These are phyloP conservation scores for Hapalemur alaotrensis DNA, from an alignment of 2,797 vertebrate species.

Conservation along the genomic window DNA sequence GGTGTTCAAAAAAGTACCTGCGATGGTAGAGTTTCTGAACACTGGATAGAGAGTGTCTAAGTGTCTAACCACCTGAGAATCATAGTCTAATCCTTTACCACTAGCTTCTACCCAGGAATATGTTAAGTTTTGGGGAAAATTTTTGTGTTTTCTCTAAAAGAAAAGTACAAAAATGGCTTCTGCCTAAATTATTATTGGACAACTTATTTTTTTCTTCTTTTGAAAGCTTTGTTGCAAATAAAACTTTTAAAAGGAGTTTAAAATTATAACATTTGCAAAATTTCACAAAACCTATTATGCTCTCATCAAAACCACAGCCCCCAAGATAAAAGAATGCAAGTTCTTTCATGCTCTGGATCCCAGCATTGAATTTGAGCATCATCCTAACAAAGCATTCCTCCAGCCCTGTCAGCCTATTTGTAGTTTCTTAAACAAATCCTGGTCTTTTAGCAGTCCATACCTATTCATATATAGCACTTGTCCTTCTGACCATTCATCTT, in stretches of 20 bases:
- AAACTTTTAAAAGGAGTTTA: not conserved
- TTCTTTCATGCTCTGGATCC: not conserved
- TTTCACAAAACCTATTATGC: not conserved
- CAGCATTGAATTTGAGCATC: not conserved
- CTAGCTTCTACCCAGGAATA: not conserved
- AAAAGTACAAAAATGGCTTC: not conserved
- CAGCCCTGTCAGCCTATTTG: not conserved
- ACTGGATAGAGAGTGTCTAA: fast-evolving
- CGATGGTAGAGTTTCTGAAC: not conserved
- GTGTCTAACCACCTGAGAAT: not conserved
- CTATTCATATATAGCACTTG: not conserved
- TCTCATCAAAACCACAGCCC: not conserved
- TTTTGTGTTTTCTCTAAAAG: not conserved
- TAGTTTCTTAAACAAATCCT: not conserved
- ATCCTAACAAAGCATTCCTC: not conserved
- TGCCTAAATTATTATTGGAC: not conserved
- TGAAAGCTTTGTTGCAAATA: not conserved
- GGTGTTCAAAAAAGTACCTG: not conserved
- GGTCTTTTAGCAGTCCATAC: not conserved
- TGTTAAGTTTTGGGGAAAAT: not conserved
- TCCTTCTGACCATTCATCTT: not conserved
- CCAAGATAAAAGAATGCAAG: not conserved
- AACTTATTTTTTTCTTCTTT: not conserved
- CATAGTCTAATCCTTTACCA: not conserved
- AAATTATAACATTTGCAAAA: not conserved